These are phyloP conservation scores for Monoplex corrugatus DNA, from an alignment of 2,888 invertebrate species.

Conservation along the genomic window DNA sequence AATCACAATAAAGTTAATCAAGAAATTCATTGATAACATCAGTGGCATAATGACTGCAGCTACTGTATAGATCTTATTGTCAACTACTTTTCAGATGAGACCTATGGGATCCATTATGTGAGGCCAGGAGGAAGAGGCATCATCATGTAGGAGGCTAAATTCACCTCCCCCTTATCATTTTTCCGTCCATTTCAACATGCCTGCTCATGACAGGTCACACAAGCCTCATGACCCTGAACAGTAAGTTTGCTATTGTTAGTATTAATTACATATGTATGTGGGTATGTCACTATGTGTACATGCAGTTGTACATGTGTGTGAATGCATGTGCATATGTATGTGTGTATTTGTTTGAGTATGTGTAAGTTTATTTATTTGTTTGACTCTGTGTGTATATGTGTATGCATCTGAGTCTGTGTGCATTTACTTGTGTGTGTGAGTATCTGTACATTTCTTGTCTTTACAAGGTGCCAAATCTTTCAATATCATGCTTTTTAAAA, in stretches of 20 bases:
- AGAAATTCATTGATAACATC: too few species aligned
- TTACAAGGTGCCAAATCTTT: too few species aligned
- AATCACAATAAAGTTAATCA: too few species aligned
- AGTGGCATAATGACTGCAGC: too few species aligned
- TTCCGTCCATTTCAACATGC: constrained; percentile 57
- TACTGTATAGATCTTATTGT: neutral
- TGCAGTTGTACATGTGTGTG: neutral
- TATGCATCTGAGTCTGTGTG: too few species aligned
- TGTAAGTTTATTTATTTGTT: neutral
- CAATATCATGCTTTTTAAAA: too few species aligned
- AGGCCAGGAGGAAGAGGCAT: neutral
- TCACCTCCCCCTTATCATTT: constrained; percentile 44
- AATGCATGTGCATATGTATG: neutral
- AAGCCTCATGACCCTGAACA: constrained; percentile 58
- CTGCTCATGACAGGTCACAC: constrained; percentile 58
- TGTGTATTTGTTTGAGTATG: neutral
- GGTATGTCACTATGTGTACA: neutral
- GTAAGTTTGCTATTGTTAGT: too few species aligned
- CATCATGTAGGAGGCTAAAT: constrained; percentile 43
- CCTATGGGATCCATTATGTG: neutral
- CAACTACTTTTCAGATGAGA: neutral
- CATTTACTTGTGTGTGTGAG: too few species aligned
- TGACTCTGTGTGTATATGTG: neutral
- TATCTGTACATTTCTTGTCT: too few species aligned
- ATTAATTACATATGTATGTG: neutral